These are phyloP conservation scores for Ramphastos sulfuratus DNA, from an alignment of 2,113 vertebrate genomes.

Conservation along the genomic window DNA sequence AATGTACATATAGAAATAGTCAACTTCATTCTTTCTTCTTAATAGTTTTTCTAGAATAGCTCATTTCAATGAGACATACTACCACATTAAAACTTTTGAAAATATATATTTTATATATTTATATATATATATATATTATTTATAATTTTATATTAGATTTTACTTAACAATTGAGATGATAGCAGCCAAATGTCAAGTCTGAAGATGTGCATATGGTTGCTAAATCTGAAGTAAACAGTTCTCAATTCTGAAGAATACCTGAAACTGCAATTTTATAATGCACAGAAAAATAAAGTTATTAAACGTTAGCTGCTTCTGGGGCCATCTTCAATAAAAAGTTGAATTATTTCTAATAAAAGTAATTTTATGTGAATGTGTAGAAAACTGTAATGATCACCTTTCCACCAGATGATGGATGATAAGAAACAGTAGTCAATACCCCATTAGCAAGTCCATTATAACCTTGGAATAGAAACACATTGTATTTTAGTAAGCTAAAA, in stretches of 20 bases:
- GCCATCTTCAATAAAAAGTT: constrained; percentile 16
- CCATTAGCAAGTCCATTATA: constrained; percentile 70
- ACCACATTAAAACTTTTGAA: neutral
- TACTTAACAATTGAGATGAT: neutral
- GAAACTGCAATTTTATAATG: neutral
- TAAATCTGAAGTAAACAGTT: neutral
- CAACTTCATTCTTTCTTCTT: neutral
- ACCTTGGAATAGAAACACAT: constrained; percentile 40
- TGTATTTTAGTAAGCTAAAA: constrained; percentile 61
- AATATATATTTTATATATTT: too few relatives aligned
- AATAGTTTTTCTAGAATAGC: neutral
- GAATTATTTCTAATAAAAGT: constrained; percentile 45
- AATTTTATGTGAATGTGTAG: constrained; percentile 29
- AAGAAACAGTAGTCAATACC: constrained; percentile 68
- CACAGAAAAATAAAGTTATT: neutral
- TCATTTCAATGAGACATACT: neutral
- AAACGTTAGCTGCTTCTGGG: neutral
- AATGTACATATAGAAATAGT: neutral
- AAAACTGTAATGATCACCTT: constrained; percentile 60
- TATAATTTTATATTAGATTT: neutral
- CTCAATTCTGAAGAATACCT: neutral
- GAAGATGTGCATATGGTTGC: neutral
- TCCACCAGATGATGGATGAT: constrained; percentile 45
- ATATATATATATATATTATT: too few relatives aligned
- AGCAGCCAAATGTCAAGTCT: neutral